These are phyloP conservation scores for Micronycteris hirsuta DNA, from an alignment of 2,113 vertebrate genomes.

Conservation along the genomic window DNA sequence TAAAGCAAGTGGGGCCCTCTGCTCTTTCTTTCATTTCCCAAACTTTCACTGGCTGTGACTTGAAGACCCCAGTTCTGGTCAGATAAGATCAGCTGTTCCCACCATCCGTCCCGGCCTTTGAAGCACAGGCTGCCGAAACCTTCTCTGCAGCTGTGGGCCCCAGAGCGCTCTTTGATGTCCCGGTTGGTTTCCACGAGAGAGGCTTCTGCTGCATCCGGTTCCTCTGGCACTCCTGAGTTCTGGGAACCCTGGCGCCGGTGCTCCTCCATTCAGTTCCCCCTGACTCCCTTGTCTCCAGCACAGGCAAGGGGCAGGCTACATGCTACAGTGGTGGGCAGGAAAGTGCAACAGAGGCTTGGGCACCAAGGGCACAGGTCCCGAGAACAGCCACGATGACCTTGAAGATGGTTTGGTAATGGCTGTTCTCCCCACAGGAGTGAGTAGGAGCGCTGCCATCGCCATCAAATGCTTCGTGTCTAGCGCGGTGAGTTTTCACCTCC, in stretches of 20 bases:
- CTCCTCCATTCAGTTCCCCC: background rate
- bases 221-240: background rate
- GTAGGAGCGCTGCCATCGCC: fast-evolving
- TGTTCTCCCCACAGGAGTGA: background rate
- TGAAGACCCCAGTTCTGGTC: background rate
- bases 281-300: background rate
- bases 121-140: background rate
- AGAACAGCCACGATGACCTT: background rate
- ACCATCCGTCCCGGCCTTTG: background rate
- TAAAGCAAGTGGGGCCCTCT: background rate
- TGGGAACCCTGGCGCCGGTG: background rate
- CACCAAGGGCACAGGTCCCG: background rate
- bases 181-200: background rate
- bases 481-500: too few relatives aligned
- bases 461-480: fast-evolving
- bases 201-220: background rate
- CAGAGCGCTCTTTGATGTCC: background rate
- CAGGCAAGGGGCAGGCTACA: background rate
- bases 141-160: background rate
- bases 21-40: background rate
- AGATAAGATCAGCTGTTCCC: background rate
- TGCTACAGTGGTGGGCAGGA: background rate
- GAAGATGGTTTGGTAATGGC: background rate
- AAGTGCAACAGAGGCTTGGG: background rate
- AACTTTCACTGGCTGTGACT: background rate